Evolutionary conservation across 2,888 invertebrate species (phyloP), one percentile per base, ranked within the genome.

Genomic region (Pristionchus entomophagus): DNA sequence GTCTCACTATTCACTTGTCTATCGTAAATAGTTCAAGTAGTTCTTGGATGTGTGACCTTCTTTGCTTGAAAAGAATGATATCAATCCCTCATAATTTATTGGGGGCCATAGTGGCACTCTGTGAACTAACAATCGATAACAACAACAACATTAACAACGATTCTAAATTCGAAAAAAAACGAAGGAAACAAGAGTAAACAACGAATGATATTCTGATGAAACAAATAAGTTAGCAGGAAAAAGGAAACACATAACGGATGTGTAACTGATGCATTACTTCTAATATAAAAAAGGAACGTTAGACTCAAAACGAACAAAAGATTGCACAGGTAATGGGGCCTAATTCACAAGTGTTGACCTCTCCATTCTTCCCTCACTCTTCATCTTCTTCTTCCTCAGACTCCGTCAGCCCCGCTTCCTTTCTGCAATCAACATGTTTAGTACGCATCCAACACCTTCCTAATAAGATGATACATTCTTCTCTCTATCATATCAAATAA

Each of bases 321-420:
- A 73, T 73, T 2, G 73, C 32, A 69, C 38, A 69, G 65, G 3
- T 45, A 26, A 0, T 35, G n/a, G 73, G 38, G 8, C 19, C 8
- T 45, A n/a, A 38, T 14, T 26, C 73, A 41, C 73, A 73, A 73
- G 0, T 2, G 3, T 45, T n/a, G 19, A 5, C 17, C 29, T 0
- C n/a, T 45, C 45, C 2, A 12, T 35, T 41, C 73, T 45, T 41
- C 73, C 22, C 5, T 45, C 49, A 51, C 14, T 80, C 49, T 5
- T n/a, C n/a, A n/a, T 80, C 78, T 2, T 51, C 78, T 3, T 80
- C 78, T 19, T 80, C 78, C 78, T 80, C 78, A 14, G 78, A 80
- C 19, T 49, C 78, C 0, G 51, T 80, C 32, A 80, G 32, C 19
- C 78, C 78, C n/a, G 29, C 78, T 17, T 49, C 78, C 51, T 80